Evolutionary conservation across 1,140 invertebrate genomes (phyloP).

Genomic region (Himalopsyche phryganea): DNA sequence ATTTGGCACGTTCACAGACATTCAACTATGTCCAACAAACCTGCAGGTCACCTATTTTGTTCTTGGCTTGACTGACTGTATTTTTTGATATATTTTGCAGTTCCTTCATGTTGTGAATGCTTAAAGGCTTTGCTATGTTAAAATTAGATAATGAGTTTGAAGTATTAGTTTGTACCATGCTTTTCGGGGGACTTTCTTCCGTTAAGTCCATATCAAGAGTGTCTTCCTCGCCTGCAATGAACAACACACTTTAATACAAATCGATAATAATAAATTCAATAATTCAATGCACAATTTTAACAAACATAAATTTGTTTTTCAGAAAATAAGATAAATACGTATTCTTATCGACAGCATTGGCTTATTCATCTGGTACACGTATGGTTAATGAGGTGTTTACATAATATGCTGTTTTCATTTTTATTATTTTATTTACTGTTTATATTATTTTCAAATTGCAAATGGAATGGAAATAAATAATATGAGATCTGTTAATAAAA

Average conservation of each 20-base stretch:
- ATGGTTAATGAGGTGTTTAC: no score
- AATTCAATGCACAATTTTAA: not conserved
- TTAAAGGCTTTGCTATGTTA: slow-evolving; percentile 32
- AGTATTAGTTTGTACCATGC: slow-evolving; percentile 28
- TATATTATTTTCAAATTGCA: no score
- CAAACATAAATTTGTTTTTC: not conserved
- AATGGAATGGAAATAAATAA: no score
- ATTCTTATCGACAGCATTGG: no score
- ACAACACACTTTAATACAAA: not conserved
- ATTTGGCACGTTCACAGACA: slow-evolving; percentile 33
- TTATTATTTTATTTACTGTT: no score
- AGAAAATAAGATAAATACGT: not conserved
- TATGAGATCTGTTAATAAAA: no score
- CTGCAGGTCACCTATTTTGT: slow-evolving; percentile 59
- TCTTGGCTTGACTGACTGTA: slow-evolving; percentile 56
- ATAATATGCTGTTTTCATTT: no score
- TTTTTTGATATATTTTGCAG: slow-evolving; percentile 46
- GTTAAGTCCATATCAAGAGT: slow-evolving; percentile 41
- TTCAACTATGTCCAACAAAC: slow-evolving; percentile 46
- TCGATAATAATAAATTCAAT: not conserved
- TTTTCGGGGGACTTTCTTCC: slow-evolving; percentile 36
- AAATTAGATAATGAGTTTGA: slow-evolving; percentile 30
- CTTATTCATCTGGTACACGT: no score
- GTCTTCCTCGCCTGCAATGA: slow-evolving; percentile 46
- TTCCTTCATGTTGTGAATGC: slow-evolving; percentile 48